A percentile compares a stretch with the other conserved stretches of the same genome.
Conservation (phyloP, 2,113 vertebrate species). For the Chaetodon auriga region DNA sequence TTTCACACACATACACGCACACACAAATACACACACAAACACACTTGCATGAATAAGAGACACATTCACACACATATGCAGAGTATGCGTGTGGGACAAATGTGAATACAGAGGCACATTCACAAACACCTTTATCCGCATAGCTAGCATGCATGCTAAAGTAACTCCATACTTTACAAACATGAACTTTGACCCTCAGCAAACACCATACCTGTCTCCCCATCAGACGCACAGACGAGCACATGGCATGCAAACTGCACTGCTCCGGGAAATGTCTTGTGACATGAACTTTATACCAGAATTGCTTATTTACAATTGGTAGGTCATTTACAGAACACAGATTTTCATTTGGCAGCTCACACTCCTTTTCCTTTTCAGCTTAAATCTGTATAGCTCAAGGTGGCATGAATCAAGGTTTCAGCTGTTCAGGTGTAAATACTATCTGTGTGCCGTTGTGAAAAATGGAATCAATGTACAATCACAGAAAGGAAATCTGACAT, state of each 20-base stretch:
- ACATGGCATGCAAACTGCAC: not conserved
- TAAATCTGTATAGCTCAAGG: not conserved
- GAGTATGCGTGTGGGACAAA: not conserved
- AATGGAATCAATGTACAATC: not conserved
- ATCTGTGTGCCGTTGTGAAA: not conserved
- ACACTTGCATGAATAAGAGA: not conserved
- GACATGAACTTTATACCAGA: not conserved
- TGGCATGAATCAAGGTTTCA: conserved; percentile 1
- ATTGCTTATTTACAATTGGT: not conserved
- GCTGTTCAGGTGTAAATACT: not conserved
- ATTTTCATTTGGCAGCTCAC: not conserved
- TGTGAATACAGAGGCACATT: not conserved
- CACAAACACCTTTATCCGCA: not conserved
- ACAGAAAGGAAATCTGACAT: not conserved
- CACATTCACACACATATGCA: not conserved
- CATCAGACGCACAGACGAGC: not conserved
- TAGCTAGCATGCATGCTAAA: not conserved
- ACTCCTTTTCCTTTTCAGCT: conserved; percentile 4
- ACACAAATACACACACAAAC: too few species aligned
- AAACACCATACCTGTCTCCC: conserved; percentile 8
- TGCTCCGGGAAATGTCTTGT: not conserved
- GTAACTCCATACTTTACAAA: conserved; percentile 23
- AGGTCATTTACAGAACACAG: not conserved
- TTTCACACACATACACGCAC: not conserved
- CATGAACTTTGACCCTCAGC: conserved; percentile 38